A percentile compares a stretch with the other conserved stretches of the same genome.
Evolutionary conservation across 2,888 invertebrate species (phyloP).

Genomic region (Laspeyria flexula): DNA sequence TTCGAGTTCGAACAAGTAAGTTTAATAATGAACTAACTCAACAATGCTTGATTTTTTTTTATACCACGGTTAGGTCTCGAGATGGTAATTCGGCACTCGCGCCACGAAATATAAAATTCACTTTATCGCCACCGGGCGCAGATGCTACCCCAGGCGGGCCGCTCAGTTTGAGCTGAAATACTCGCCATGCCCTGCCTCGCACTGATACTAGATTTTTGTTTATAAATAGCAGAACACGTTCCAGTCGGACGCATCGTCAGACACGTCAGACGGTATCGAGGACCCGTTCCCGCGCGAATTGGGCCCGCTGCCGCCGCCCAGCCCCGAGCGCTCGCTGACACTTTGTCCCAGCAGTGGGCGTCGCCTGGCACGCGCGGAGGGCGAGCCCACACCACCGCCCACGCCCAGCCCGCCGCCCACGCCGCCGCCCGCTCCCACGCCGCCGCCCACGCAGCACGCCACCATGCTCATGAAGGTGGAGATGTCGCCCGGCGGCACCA

Average conservation of each 20-base stretch:
- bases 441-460: slow-evolving; percentile 48
- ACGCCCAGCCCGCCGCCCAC: slow-evolving; percentile 76
- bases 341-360: slow-evolving; percentile 84
- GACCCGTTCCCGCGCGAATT: slow-evolving; percentile 86
- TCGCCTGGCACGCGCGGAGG: slow-evolving; percentile 86
- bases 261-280: slow-evolving; percentile 87
- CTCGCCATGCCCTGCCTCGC: no score
- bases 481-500: slow-evolving; percentile 88
- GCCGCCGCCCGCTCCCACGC: slow-evolving; percentile 49
- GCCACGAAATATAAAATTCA: no score
- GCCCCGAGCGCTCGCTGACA: slow-evolving; percentile 89
- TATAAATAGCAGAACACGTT: no score
- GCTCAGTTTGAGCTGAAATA: no score
- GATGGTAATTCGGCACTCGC: no score
- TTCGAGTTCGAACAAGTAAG: slow-evolving; percentile 71
- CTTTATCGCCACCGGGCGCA: no score
- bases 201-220: no score
- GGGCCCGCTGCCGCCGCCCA: slow-evolving; percentile 83
- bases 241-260: slow-evolving; percentile 73
- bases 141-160: no score
- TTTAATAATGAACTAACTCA: no score
- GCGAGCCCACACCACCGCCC: slow-evolving; percentile 87
- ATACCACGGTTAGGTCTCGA: no score
- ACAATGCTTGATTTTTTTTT: background rate
- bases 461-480: slow-evolving; percentile 82